Conservation (phyloP, 2,888 invertebrate genomes). For the Lasioglossum figueresi region DNA sequence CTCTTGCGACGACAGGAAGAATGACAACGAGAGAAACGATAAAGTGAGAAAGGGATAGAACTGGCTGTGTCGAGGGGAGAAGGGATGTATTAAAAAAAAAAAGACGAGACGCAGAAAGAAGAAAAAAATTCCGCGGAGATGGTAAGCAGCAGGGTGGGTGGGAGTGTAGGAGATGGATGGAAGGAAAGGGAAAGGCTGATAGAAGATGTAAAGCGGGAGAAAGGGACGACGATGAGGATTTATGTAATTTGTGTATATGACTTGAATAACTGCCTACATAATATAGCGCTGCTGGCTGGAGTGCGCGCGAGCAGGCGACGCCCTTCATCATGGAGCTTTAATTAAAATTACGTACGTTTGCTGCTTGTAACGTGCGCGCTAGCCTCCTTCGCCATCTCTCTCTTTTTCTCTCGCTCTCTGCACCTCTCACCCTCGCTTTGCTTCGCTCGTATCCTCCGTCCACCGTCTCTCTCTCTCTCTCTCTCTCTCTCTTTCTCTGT, state of each 20-base stretch:
- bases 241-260: constrained; percentile 81
- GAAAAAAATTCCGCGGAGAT: not conserved
- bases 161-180: not conserved
- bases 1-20: constrained; percentile 51
- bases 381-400: constrained; percentile 37
- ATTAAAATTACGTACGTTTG: constrained; percentile 83
- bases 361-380: constrained; percentile 74
- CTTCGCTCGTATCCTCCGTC: constrained; percentile 47
- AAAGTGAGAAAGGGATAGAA: not conserved
- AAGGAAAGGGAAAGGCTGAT: constrained; percentile 47
- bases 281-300: constrained; percentile 73
- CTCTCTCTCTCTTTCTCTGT: constrained; percentile 72
- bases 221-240: constrained; percentile 74
- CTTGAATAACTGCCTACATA: constrained; percentile 81
- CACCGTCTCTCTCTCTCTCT: constrained; percentile 60
- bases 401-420: constrained; percentile 38
- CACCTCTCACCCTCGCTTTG: constrained; percentile 55
- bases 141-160: not conserved
- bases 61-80: not conserved
- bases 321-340: constrained; percentile 80
- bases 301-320: constrained; percentile 70
- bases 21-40: constrained; percentile 27
- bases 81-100: constrained; percentile 11
- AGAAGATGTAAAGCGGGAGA: constrained; percentile 44
- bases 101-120: not conserved